A percentile compares a stretch with the other conserved stretches of the same genome.
Conservation (phyloP, 1,140 invertebrate species). For the Brachionus angularis region DNA sequence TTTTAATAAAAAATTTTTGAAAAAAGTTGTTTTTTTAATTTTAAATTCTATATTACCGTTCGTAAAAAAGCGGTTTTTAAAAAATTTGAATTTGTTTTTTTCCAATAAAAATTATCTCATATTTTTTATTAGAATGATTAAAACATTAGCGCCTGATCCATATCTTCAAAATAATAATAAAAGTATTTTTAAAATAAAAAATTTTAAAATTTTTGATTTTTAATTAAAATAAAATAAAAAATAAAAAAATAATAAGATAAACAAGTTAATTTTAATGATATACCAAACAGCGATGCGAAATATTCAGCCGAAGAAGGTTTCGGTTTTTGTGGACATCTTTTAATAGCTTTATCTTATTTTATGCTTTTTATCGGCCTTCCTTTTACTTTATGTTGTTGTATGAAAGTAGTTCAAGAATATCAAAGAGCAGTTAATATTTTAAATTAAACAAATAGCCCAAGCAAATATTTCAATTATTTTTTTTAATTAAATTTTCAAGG, state of each 20-base stretch:
- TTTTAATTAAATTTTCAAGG: conserved; percentile 9
- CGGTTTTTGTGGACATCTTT: conserved; percentile 24
- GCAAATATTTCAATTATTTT: not conserved
- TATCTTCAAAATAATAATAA: conserved; percentile 1
- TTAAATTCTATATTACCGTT: too few species aligned
- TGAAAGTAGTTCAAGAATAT: conserved; percentile 45
- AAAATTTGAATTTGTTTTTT: not conserved
- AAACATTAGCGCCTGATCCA: conserved; percentile 12
- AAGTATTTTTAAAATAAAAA: not conserved
- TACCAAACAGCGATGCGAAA: conserved; percentile 33
- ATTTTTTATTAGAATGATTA: conserved; percentile 1
- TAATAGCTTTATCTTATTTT: conserved; percentile 39
- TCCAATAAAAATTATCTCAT: too few species aligned
- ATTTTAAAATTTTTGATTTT: not conserved
- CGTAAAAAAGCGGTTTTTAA: not conserved
- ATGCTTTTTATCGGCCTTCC: conserved; percentile 30
- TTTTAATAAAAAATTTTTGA: too few species aligned
- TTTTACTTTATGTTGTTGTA: conserved; percentile 41
- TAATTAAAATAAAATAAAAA: not conserved
- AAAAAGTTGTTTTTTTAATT: too few species aligned
- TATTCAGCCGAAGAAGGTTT: conserved; percentile 42
- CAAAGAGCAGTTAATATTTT: conserved; percentile 41
- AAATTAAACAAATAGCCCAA: too few species aligned
- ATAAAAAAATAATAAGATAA: too few species aligned
- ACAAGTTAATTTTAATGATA: conserved; percentile 21